phyloP scores from a whole-genome alignment of 2,797 vertebrate genomes.

The Clarias platycephalus region DNA sequence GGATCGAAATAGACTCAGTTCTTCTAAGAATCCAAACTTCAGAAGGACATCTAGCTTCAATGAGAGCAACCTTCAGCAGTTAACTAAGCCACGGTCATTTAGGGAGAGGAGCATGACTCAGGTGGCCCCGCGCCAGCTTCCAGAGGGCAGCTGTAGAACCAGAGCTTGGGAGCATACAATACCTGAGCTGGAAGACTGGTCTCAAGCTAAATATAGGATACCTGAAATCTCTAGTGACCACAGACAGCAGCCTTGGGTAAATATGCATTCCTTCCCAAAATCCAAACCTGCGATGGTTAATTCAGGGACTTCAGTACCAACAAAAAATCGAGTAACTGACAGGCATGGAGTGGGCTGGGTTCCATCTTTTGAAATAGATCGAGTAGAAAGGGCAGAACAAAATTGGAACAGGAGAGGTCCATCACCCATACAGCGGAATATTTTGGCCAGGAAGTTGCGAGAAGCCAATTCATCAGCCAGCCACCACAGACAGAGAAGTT shows the following conservation, averaged over 20 bases:
- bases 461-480: constrained; percentile 72
- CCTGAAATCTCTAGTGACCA: constrained; percentile 59
- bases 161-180: constrained; percentile 77
- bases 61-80: constrained; percentile 78
- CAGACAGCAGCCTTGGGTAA: constrained; percentile 65
- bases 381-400: constrained; percentile 75
- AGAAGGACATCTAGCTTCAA: constrained; percentile 91
- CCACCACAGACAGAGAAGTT: constrained; percentile 73
- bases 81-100: constrained; percentile 74
- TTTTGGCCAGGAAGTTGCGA: constrained; percentile 78
- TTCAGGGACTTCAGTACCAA: constrained; percentile 33
- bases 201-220: constrained; percentile 62
- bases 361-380: constrained; percentile 61
- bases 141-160: constrained; percentile 76
- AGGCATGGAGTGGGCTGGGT: constrained; percentile 33
- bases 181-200: constrained; percentile 70
- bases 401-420: constrained; percentile 82
- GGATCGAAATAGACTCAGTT: constrained; percentile 72
- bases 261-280: constrained; percentile 55
- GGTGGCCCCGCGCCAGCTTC: constrained; percentile 81
- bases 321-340: constrained; percentile 34
- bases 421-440: constrained; percentile 82
- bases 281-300: constrained; percentile 23
- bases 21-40: constrained; percentile 79
- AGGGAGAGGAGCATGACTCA: constrained; percentile 93